A percentile compares a stretch with the other conserved stretches of the same genome.
These are phyloP conservation scores for Drosophila rubida DNA, from an alignment of 2,888 invertebrate species.

Conservation along the genomic window DNA sequence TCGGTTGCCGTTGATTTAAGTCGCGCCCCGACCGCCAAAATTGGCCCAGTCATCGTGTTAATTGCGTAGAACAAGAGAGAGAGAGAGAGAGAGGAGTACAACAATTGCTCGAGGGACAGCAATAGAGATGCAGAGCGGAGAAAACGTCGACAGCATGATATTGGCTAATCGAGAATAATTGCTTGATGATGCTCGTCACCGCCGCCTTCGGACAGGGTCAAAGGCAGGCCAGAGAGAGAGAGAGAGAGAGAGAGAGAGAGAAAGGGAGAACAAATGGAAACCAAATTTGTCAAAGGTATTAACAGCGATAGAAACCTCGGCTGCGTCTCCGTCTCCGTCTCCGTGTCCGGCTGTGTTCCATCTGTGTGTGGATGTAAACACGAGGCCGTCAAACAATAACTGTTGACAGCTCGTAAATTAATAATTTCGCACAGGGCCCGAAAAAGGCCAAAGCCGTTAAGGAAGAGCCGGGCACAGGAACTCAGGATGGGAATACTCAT, in stretches of 20 bases:
- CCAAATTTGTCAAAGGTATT: slow-evolving; percentile 74
- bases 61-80: slow-evolving; percentile 66
- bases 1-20: slow-evolving; percentile 62
- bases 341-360: slow-evolving; percentile 4
- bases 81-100: not conserved
- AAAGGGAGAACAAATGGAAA: slow-evolving; percentile 37
- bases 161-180: slow-evolving; percentile 77
- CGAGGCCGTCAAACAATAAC: slow-evolving; percentile 70
- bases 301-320: slow-evolving; percentile 42
- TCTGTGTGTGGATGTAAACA: slow-evolving; percentile 71
- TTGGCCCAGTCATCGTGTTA: slow-evolving; percentile 66
- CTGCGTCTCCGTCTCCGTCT: not conserved
- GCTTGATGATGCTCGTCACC: slow-evolving; percentile 54
- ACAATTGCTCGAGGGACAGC: slow-evolving; percentile 5
- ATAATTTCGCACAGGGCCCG: slow-evolving; percentile 68
- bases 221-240: not conserved
- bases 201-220: slow-evolving; percentile 16
- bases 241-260: slow-evolving; percentile 18
- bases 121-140: slow-evolving; percentile 27
- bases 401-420: slow-evolving; percentile 81
- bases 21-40: slow-evolving; percentile 17
- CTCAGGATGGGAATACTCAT: slow-evolving; percentile 19
- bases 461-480: slow-evolving; percentile 7
- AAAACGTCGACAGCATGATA: slow-evolving; percentile 59
- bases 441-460: slow-evolving; percentile 11